phyloP scores from a whole-genome alignment of 2,113 vertebrate species.

The Urocitellus parryii region DNA sequence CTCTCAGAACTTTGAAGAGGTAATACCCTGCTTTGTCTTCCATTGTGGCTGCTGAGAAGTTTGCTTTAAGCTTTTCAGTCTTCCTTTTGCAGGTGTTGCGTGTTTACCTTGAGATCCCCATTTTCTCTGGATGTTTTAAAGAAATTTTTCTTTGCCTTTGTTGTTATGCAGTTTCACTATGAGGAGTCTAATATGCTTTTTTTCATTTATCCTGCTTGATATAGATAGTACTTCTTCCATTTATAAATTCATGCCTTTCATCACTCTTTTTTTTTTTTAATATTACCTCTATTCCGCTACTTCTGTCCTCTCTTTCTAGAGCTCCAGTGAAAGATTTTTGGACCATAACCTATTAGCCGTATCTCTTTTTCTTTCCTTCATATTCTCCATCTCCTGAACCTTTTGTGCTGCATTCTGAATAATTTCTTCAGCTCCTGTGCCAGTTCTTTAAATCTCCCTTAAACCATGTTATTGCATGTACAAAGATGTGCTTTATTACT shows the following conservation, averaged over 20 bases:
- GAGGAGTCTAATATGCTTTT: not conserved
- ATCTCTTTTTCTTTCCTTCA: not conserved
- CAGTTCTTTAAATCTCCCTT: conserved; percentile 9
- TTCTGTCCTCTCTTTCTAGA: conserved; percentile 6
- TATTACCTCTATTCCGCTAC: not conserved
- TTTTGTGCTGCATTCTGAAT: not conserved
- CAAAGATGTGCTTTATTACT: not conserved
- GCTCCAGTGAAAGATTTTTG: not conserved
- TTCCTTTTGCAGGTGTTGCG: not conserved
- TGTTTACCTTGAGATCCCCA: not conserved
- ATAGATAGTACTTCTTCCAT: not conserved
- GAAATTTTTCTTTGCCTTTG: not conserved
- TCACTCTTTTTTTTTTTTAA: not conserved
- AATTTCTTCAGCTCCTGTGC: not conserved
- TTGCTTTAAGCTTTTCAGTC: not conserved
- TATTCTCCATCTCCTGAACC: not conserved
- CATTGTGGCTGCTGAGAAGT: not conserved
- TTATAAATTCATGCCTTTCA: conserved; percentile 20
- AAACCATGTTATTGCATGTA: not conserved
- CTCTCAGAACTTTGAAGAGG: not conserved
- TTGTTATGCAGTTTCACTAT: not conserved
- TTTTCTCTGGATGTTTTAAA: conserved; percentile 8
- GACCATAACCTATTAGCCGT: not conserved
- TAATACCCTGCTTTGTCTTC: not conserved
- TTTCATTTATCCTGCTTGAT: not conserved